Percentiles rank a stretch among this genome's conserved stretches.
These are phyloP conservation scores for Atrichornis clamosus DNA, from an alignment of 2,113 vertebrate genomes.

Conservation along the genomic window DNA sequence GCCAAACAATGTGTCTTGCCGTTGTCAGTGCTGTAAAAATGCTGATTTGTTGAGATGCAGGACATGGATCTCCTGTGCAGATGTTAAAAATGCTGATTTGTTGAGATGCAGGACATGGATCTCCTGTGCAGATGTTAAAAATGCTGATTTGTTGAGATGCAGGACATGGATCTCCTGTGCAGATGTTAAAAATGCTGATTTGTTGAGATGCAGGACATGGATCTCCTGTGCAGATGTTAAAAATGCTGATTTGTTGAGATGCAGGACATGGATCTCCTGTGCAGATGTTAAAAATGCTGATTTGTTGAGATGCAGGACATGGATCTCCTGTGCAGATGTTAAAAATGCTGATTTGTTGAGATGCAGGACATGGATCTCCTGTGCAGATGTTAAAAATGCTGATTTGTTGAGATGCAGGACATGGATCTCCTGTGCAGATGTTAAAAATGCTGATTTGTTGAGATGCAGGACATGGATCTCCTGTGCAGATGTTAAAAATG, in stretches of 20 bases:
- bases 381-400: background rate
- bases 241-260: background rate
- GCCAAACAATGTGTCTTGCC: background rate
- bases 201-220: background rate
- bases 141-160: background rate
- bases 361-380: background rate
- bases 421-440: background rate
- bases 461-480: background rate
- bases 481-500: background rate
- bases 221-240: background rate
- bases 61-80: background rate
- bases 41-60: background rate
- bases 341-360: background rate
- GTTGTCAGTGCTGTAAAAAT: background rate
- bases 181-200: background rate
- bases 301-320: background rate
- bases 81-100: no score
- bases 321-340: background rate
- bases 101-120: background rate
- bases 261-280: background rate
- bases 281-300: background rate
- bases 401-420: background rate
- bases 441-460: background rate
- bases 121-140: background rate
- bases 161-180: background rate